A percentile compares a stretch with the other conserved stretches of the same genome.
phyloP scores from a whole-genome alignment of 2,888 invertebrate genomes.

The Epinotia nisella region DNA sequence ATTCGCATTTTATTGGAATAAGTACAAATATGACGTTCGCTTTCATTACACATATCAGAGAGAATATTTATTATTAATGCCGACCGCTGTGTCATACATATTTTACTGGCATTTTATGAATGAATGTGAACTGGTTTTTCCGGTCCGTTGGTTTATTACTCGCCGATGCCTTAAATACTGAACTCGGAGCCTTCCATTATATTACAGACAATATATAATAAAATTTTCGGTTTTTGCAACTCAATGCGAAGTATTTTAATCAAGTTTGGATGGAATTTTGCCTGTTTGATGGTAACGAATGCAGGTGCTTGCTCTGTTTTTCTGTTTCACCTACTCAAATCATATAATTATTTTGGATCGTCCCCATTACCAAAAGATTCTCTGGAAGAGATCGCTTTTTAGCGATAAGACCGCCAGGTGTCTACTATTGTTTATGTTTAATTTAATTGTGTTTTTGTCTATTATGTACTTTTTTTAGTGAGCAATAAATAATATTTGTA shows the following conservation, averaged over 20 bases:
- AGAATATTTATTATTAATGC: constrained; percentile 1
- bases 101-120: constrained; percentile 12
- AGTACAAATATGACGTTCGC: neutral
- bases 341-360: too few relatives aligned
- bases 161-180: constrained; percentile 13
- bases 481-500: too few relatives aligned
- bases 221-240: constrained; percentile 1
- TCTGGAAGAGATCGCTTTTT: too few relatives aligned
- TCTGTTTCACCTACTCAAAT: too few relatives aligned
- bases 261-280: constrained; percentile 1
- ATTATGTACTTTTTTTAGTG: too few relatives aligned
- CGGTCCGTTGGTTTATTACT: constrained; percentile 17
- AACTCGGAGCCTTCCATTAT: constrained; percentile 12
- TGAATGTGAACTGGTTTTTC: constrained; percentile 26
- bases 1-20: neutral
- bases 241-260: constrained; percentile 23
- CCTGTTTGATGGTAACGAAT: too few relatives aligned
- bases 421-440: too few relatives aligned
- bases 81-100: neutral
- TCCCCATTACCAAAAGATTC: too few relatives aligned
- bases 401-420: too few relatives aligned
- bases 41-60: neutral
- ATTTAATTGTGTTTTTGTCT: too few relatives aligned
- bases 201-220: neutral
- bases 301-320: too few relatives aligned